These are phyloP conservation scores for Eueides isabella DNA, from an alignment of 1,140 invertebrate genomes.

Conservation along the genomic window DNA sequence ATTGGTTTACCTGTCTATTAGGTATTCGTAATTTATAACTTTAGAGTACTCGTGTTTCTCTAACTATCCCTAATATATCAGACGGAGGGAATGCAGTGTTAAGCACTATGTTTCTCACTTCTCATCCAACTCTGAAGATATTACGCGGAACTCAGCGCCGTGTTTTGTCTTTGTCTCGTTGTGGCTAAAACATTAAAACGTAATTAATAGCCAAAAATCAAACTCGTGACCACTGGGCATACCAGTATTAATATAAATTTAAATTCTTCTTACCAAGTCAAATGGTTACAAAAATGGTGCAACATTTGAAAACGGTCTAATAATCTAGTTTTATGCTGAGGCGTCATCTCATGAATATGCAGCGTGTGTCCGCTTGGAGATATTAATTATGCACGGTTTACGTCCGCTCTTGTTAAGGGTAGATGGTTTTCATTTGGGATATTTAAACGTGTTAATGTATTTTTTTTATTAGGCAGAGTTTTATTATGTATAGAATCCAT, in stretches of 20 bases:
- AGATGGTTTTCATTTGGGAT: slow-evolving; percentile 19
- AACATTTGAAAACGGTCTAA: slow-evolving; percentile 53
- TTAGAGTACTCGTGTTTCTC: no score
- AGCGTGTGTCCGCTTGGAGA: slow-evolving; percentile 49
- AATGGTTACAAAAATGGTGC: slow-evolving; percentile 28
- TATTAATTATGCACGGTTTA: slow-evolving; percentile 68
- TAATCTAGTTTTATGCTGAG: slow-evolving; percentile 65
- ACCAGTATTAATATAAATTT: not conserved
- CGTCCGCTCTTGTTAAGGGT: slow-evolving; percentile 50
- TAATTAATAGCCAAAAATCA: not conserved
- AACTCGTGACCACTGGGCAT: not conserved
- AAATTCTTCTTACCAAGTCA: not conserved
- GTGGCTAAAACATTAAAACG: no score
- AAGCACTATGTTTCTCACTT: no score
- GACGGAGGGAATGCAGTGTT: no score
- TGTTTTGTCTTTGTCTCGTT: no score
- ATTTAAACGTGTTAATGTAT: not conserved
- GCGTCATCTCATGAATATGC: slow-evolving; percentile 63
- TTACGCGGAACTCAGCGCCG: no score
- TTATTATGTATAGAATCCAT: no score
- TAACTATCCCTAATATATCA: no score
- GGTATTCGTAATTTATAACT: no score
- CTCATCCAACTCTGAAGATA: no score
- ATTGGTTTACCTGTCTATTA: no score
- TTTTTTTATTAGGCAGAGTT: no score